These are phyloP conservation scores for Malurus cyaneus DNA, from an alignment of 2,113 vertebrate genomes.

Conservation along the genomic window DNA sequence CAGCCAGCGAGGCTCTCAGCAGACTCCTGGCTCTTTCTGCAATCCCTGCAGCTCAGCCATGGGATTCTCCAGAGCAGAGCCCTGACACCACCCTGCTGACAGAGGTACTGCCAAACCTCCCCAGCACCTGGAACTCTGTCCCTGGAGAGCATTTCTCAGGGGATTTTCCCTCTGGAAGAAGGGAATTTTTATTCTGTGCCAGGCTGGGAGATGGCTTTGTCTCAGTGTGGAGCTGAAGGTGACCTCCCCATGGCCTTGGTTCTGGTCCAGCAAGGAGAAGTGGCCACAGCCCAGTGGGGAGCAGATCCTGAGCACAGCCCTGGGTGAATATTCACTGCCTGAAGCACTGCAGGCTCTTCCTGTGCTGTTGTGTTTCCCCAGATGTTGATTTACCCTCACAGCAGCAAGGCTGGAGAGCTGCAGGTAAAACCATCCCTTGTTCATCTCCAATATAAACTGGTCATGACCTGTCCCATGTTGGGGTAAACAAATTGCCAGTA, in stretches of 20 bases:
- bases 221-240: not conserved
- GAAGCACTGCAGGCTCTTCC: not conserved
- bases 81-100: not conserved
- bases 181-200: not conserved
- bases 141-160: not conserved
- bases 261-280: not conserved
- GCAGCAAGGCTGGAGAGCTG: not conserved
- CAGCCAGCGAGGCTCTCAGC: rapidly evolving
- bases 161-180: not conserved
- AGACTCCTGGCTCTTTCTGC: rapidly evolving
- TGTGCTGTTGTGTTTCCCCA: not conserved
- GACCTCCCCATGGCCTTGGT: not conserved
- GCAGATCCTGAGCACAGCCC: not conserved
- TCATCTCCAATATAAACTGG: not conserved
- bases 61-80: not conserved
- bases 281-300: not conserved
- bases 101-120: not conserved
- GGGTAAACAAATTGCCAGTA: not conserved
- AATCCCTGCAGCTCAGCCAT: rapidly evolving
- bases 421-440: not conserved
- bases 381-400: not conserved
- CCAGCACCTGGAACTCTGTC: rapidly evolving
- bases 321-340: not conserved
- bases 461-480: rapidly evolving
- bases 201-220: not conserved